These are phyloP conservation scores for Phoenoteleia sp. DNA, from an alignment of 2,888 invertebrate genomes.

Conservation along the genomic window DNA sequence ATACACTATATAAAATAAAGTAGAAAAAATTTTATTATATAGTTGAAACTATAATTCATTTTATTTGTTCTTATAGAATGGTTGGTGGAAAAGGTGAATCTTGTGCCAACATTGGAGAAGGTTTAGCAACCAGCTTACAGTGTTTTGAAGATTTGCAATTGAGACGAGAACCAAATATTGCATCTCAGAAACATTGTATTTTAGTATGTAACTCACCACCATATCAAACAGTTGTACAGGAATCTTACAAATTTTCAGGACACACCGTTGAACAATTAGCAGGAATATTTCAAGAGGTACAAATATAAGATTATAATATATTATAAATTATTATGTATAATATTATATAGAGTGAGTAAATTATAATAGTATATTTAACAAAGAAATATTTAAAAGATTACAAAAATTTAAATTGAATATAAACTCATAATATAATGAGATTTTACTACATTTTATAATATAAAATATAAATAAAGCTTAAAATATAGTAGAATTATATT, in stretches of 20 bases:
- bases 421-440: too few relatives aligned
- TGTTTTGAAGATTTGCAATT: constrained; percentile 95
- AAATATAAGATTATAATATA: too few relatives aligned
- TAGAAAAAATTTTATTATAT: too few relatives aligned
- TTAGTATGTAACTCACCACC: constrained; percentile 97
- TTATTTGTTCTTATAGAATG: constrained; percentile 89
- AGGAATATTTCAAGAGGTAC: constrained; percentile 91
- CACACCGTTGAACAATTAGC: constrained; percentile 96
- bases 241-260: constrained; percentile 91
- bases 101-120: constrained; percentile 96
- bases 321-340: too few relatives aligned
- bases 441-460: too few relatives aligned
- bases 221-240: constrained; percentile 94
- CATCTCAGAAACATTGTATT: constrained; percentile 92
- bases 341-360: too few relatives aligned
- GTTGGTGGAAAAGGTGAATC: constrained; percentile 96
- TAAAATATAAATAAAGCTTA: too few relatives aligned
- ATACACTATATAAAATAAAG: too few relatives aligned
- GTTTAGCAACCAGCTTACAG: constrained; percentile 94
- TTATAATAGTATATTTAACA: not conserved
- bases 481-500: too few relatives aligned
- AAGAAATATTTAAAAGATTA: too few relatives aligned
- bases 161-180: constrained; percentile 87
- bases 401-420: too few relatives aligned
- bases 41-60: too few relatives aligned